These are phyloP conservation scores for Ferrisia virgata DNA, from an alignment of 2,888 invertebrate species.

Conservation along the genomic window DNA sequence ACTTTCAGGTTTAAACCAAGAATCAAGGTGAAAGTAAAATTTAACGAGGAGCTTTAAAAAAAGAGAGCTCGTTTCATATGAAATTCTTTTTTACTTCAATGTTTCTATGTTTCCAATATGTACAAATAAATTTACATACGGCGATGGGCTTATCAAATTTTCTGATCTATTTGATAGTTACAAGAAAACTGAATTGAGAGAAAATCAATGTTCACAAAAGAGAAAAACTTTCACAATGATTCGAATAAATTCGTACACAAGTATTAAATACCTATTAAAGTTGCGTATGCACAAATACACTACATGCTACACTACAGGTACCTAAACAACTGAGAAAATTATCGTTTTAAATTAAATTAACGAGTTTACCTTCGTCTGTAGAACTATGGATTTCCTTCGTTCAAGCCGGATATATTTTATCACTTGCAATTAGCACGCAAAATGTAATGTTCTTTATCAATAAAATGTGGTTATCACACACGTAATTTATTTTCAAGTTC, in stretches of 20 bases:
- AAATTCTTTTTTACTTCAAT: not conserved
- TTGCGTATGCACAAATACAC: no score
- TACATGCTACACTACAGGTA: not conserved
- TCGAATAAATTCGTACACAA: not conserved
- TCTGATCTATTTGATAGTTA: not conserved
- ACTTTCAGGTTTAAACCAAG: not conserved
- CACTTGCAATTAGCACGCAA: not conserved
- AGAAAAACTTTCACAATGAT: not conserved
- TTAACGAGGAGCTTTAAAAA: conserved; percentile 1
- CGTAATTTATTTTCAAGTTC: not conserved
- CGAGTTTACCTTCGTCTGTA: not conserved
- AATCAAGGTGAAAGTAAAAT: conserved; percentile 8
- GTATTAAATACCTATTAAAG: not conserved
- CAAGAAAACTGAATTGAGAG: not conserved
- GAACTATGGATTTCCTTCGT: not conserved
- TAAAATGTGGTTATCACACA: not conserved
- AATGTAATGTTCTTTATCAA: not conserved
- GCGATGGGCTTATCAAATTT: not conserved
- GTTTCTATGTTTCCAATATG: not conserved
- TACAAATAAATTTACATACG: not conserved
- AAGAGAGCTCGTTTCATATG: conserved; percentile 14
- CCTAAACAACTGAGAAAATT: not conserved
- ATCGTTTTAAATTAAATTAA: not conserved
- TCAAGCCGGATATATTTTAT: not conserved
- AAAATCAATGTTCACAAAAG: not conserved